Base-by-base conservation (phyloP, 1,140 invertebrate genomes). In the Trichoplusia ni region DNA sequence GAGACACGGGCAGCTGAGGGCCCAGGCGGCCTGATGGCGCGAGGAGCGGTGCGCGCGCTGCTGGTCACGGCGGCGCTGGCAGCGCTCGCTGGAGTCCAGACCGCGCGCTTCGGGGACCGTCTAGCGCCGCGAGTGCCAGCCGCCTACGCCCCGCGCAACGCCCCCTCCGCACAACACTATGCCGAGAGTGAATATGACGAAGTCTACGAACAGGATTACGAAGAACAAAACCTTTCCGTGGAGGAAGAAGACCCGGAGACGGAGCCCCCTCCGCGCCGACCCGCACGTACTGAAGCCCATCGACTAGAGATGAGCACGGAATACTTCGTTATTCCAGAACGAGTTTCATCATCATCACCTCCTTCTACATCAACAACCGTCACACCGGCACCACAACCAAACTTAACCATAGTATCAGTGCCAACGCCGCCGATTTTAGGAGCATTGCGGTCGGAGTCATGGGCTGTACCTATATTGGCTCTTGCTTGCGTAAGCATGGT, bases 391-490 rank as follows among this genome's bases (percentile, higher is more conserved):
- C 37, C 75, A 42, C 56, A 70, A 44, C 71, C 86, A 29, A 86
- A 86, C 49, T 77, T 73, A n/a, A 84, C 81, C 0, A 62, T 76
- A 8, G 40, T 77, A 18, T 67, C 74, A 61, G 73, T 75, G 61
- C 25, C 65, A 66, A 64, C 47, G 60, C 38, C 66, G 69, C 56
- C 73, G 63, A 79, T 69, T 59, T 38, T 82, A 62, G 81, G 84
- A 7, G 81, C 93, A 8, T 92, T 96, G 27, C 89, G 95, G 54
- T 91, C 93, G 64, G 95, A 97, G 78, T 92, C 94, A 1, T 98
- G 97, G 97, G 96, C 97, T 2, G 93, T 97, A 66, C 96, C 97
- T 0, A 92, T 98, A 13, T 91, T 97, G 9, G 94, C 95, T 2
- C 91, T 97, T 31, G 94, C 96, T 38, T 94, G 94, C 7, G 91